Evolutionary conservation across 2,797 vertebrate genomes (phyloP).

Genomic region (Neoniphon sammara): DNA sequence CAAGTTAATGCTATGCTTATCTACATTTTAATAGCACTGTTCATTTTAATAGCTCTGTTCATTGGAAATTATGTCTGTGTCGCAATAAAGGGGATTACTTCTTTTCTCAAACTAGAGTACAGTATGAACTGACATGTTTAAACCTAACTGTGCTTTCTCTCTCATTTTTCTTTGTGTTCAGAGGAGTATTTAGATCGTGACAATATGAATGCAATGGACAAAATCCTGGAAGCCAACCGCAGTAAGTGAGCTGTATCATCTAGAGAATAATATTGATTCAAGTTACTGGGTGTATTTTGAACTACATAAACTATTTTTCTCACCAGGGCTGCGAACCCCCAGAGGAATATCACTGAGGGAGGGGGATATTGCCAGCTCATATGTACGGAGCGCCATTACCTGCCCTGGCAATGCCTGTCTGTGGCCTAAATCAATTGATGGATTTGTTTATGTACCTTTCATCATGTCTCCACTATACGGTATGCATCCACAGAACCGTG

Average conservation of each 20-base stretch:
- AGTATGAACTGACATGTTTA: too few relatives aligned
- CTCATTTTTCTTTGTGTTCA: constrained; percentile 48
- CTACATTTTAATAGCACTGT: not conserved
- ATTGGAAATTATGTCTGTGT: not conserved
- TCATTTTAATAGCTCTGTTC: not conserved
- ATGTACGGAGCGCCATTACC: constrained; percentile 81
- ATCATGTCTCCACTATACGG: constrained; percentile 85
- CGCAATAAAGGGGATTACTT: not conserved
- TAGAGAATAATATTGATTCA: not conserved
- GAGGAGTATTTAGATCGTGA: constrained; percentile 72
- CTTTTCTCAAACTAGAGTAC: too few relatives aligned
- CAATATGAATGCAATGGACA: constrained; percentile 82
- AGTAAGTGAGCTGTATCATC: constrained; percentile 68
- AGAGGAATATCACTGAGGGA: constrained; percentile 77
- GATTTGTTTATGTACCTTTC: constrained; percentile 87
- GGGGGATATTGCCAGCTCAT: constrained; percentile 84
- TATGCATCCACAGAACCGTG: constrained; percentile 53
- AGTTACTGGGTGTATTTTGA: not conserved
- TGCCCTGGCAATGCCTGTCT: constrained; percentile 83
- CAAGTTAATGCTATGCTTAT: not conserved
- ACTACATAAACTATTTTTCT: constrained; percentile 6
- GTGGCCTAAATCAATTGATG: constrained; percentile 87
- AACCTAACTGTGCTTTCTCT: not conserved
- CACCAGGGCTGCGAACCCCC: constrained; percentile 62
- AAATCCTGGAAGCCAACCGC: constrained; percentile 79